A percentile compares a stretch with the other conserved stretches of the same genome.
Conservation (phyloP, 1,140 invertebrate genomes). For the Plodia interpunctella region DNA sequence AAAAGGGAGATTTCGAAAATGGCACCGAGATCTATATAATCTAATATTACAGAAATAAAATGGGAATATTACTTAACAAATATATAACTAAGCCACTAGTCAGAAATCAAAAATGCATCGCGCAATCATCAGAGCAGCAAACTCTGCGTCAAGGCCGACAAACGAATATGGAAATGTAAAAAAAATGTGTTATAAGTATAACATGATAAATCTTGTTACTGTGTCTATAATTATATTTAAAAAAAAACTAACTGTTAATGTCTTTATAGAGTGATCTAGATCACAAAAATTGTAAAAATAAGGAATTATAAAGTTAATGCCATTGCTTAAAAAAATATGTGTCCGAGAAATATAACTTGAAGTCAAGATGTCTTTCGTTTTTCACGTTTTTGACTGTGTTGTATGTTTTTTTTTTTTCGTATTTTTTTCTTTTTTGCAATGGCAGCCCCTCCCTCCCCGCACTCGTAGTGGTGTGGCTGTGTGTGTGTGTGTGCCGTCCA, state of each 20-base stretch:
- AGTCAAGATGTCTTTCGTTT: neutral
- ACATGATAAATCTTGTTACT: conserved; percentile 57
- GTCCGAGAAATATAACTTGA: conserved; percentile 3
- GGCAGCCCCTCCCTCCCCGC: conserved; percentile 45
- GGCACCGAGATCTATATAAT: conserved; percentile 53
- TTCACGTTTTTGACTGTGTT: neutral
- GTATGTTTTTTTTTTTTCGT: conserved; percentile 3
- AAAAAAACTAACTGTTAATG: conserved; percentile 70
- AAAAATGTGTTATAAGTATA: conserved; percentile 54
- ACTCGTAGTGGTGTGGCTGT: conserved; percentile 56
- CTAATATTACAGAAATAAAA: conserved; percentile 46
- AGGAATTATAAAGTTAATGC: conserved; percentile 64
- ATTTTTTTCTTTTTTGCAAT: conserved; percentile 31
- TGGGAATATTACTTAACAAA: conserved; percentile 69
- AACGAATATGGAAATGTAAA: conserved; percentile 62
- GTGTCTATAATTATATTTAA: conserved; percentile 57
- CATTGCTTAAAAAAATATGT: conserved; percentile 31
- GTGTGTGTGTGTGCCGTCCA: conserved; percentile 65
- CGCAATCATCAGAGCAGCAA: conserved; percentile 26
- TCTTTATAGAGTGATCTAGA: conserved; percentile 74
- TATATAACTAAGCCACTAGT: conserved; percentile 39
- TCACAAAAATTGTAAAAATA: conserved; percentile 63
- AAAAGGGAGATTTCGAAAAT: conserved; percentile 41
- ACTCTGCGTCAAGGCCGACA: conserved; percentile 24
- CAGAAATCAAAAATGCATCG: conserved; percentile 34